Conservation (phyloP, 2,113 vertebrate genomes). For the Oryzias celebensis region DNA sequence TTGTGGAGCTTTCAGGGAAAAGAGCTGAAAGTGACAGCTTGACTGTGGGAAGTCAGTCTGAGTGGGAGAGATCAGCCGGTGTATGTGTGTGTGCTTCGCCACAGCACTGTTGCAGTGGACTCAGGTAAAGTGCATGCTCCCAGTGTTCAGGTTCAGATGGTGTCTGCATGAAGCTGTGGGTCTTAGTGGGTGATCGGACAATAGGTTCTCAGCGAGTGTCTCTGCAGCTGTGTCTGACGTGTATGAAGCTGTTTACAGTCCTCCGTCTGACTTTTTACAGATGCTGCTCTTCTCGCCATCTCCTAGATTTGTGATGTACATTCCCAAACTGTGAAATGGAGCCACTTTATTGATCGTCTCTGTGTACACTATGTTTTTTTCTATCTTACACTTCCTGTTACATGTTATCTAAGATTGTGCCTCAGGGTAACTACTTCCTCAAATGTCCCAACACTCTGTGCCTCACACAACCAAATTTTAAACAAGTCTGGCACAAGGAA, state of each 20-base stretch:
- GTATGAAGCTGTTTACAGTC: constrained; percentile 11
- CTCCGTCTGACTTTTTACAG: constrained; percentile 7
- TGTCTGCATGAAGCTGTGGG: constrained; percentile 11
- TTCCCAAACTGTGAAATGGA: constrained; percentile 8
- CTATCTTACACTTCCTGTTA: constrained; percentile 46
- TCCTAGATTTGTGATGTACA: not conserved
- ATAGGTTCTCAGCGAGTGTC: not conserved
- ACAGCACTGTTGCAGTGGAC: constrained; percentile 41
- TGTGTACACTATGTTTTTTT: constrained; percentile 15
- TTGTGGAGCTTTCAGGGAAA: constrained; percentile 86
- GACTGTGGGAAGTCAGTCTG: constrained; percentile 71
- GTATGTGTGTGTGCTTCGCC: constrained; percentile 32
- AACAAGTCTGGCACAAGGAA: constrained; percentile 70
- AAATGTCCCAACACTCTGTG: constrained; percentile 36
- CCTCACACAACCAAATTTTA: constrained; percentile 73
- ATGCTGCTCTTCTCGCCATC: constrained; percentile 1
- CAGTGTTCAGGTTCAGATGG: constrained; percentile 41
- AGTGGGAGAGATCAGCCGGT: constrained; percentile 27
- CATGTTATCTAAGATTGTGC: constrained; percentile 49
- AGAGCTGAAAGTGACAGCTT: constrained; percentile 70
- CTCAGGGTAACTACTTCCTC: constrained; percentile 60
- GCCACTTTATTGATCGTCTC: constrained; percentile 4
- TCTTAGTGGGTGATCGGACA: constrained; percentile 28
- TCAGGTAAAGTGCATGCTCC: constrained; percentile 76
- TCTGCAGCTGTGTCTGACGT: constrained; percentile 10